Base-by-base conservation (phyloP, 2,888 invertebrate species). In the Morinoia aosen region DNA sequence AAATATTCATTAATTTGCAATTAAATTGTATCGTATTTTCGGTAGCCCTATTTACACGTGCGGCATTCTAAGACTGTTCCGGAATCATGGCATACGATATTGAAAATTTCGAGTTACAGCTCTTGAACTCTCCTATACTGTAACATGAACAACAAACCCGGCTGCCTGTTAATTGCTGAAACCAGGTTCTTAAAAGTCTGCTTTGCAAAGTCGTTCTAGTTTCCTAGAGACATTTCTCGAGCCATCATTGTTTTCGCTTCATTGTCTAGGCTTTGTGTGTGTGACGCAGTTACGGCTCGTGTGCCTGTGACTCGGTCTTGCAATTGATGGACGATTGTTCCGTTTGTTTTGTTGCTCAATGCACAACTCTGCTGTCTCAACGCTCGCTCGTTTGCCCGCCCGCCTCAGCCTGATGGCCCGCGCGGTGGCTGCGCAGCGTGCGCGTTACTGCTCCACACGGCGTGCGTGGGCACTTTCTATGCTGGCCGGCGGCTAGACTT, bases 281-380 rank as follows among this genome's bases (percentile, higher is more conserved):
- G 57, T 56, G 57, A 93, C 56, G 57, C 57, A 19, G 48, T 16
- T 93, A 40, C 39, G 48, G 40, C 25, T 76, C 61, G 61, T 16
- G 61, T 88, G 39, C n/a, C 90, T 90, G 90, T 90, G 57, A 39
- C 93, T 39, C 11, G 12, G 90, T 93, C 93, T n/a, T 93, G 93
- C 93, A 93, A 93, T 93, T 57, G 93, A 93, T 93, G 57, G 93
- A 93, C 57, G 93, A 93, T 93, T 93, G 93, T 93, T 93, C 25
- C n/a, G 57, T 57, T 56, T 93, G 57, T 33, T 57, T 93, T 57
- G 56, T 48, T 93, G 93, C 93, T 93, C 93, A 93, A 57, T 93
- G 57, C 57, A 48, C 25, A 76, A 33, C 57, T 93, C 14, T 0
- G 57, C 93, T 56, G 33, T 93, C 33, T 48, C n/a, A 33, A 11